Evolutionary conservation across 2,113 vertebrate genomes (phyloP).

Genomic region (Eulemur macaco): DNA sequence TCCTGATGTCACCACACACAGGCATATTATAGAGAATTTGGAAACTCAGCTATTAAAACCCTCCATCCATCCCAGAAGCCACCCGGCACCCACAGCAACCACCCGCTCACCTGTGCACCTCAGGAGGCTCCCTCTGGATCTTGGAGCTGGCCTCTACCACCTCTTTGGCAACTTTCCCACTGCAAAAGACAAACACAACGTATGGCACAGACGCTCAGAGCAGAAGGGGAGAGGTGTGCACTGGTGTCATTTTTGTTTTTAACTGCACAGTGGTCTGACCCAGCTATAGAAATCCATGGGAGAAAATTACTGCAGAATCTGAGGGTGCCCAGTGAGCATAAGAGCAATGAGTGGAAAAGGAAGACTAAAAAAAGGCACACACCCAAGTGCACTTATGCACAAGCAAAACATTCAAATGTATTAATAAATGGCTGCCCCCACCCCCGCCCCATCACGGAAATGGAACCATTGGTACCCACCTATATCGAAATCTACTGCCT

Average conservation of each 20-base stretch:
- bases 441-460: neutral
- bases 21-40: neutral
- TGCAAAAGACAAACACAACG: conserved; percentile 74
- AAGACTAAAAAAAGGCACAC: neutral
- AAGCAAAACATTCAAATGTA: neutral
- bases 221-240: fast-evolving
- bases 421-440: neutral
- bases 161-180: conserved; percentile 97
- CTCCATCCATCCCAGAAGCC: neutral
- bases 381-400: neutral
- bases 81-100: fast-evolving
- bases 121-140: conserved; percentile 96
- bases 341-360: neutral
- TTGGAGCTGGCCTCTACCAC: conserved; percentile 98
- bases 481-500: conserved; percentile 98
- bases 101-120: conserved; percentile 91
- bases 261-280: neutral
- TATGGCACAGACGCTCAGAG: neutral
- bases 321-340: neutral
- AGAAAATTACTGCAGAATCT: neutral
- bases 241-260: neutral
- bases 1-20: neutral
- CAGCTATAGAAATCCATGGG: neutral
- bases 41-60: neutral
- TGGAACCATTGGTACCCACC: conserved; percentile 82